Base-by-base conservation (phyloP, 2,888 invertebrate genomes). In the Synanthedon tipuliformis region DNA sequence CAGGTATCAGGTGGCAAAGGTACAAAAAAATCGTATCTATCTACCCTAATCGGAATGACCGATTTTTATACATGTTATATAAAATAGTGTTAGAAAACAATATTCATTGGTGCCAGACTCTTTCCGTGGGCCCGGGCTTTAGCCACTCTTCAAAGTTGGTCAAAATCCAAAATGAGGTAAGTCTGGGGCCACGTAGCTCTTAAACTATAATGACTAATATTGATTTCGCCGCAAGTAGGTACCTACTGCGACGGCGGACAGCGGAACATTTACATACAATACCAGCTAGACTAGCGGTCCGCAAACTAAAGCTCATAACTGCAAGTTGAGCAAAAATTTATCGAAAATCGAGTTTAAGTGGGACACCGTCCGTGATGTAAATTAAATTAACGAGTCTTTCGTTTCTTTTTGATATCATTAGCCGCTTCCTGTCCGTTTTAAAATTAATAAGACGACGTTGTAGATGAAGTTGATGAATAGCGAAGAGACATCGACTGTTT, bases 211-310 rank as follows among this genome's bases (percentile, higher is more conserved):
- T 66, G 59, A 64, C 60, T 64, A 61, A 61, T 57, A 56, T 52
- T 55, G 59, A 62, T 61, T 61, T 59, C 51, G 27, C 50, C 53
- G 10, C 53, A n/a, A 50, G 51, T 61, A 16, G 16, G 16, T 23
- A 23, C 23, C 23, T 23, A 23, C 5, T 23, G 23, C 23, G 5
- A 34, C 34, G 60, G 61, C 63, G 60, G 23, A 34, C 34, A 10
- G 34, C 34, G 60, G 56, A 56, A 58, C 52, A 76, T 76, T 77
- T 65, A 69, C 76, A 76, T 76, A 78, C 78, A 78, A 78, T 76
- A 59, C 65, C 56, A 55, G 61, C 57, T 65, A 62, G 63, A 56
- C 61, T 65, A 71, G 68, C 68, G 68, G 66, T 62, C 56, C 56
- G 64, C 63, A 55, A 69, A 65, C 68, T 64, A 61, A 67, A 64